Base-by-base conservation (phyloP, 2,888 invertebrate species). In the Nephrotoma guestfalica region DNA sequence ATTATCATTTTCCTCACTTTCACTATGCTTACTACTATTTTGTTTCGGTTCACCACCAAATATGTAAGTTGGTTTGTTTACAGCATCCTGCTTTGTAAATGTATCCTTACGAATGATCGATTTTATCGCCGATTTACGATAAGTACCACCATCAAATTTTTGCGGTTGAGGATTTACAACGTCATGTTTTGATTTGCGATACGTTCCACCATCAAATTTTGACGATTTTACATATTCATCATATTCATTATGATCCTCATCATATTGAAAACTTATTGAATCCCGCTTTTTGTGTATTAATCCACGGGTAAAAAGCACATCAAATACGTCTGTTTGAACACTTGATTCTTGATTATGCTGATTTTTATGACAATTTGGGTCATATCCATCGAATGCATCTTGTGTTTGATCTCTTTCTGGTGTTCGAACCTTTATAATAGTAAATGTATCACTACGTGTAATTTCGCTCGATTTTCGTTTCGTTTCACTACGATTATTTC, bases 201-300 rank as follows among this genome's bases (percentile, higher is more conserved):
- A 91, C 0, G 91, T 91, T 45, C 90, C 89, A 42, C 89, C 89
- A 86, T 91, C 91, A 47, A 90, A 83, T 30, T 84, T 84, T 15
- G n/a, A 7, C 15, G 84, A 41, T 84, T 84, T 84, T n/a, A 83
- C n/a, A 40, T 83, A 83, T 13, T 83, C 83, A 83, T 83, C 83
- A 6, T 51, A 51, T 15, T 2, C 51, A 7, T 84, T 84, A 4
- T 84, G 41, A 41, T 84, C 84, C 41, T 41, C 84, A 41, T 84
- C 84, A 11, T 6, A n/a, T 6, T 41, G 84, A 41, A 41, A 84
- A n/a, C 41, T 84, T 1, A 84, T 15, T 41, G 84, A 84, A 41
- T 84, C 42, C 9, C 84, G 84, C 9, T 41, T 41, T n/a, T 84
- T 84, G n/a, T 41, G 41, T 13, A 41, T 84, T 84, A 42, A n/a